Base-by-base conservation (phyloP, 2,888 invertebrate species). In the Archips xylosteana region DNA sequence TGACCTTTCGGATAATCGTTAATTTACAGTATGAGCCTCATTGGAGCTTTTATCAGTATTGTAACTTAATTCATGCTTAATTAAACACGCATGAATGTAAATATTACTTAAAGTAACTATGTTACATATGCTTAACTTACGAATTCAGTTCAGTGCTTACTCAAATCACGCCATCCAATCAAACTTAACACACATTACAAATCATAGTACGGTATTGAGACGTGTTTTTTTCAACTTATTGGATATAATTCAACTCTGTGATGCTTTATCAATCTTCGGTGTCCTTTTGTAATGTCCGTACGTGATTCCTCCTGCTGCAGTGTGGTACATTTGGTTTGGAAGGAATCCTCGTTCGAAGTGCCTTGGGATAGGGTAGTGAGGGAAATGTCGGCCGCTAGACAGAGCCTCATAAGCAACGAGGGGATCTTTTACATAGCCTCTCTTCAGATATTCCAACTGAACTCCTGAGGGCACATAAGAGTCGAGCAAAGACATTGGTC, bases 391-490 rank as follows among this genome's bases (percentile, higher is more conserved):
- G 0, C 89, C 90, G 72, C 81, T 90, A 0, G 93, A 87, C 68
- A 95, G 78, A 2, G 92, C 91, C 47, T 95, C 95, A 57, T 93
- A 95, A 0, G 91, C 89, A 1, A 87, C 81, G 13, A 90, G 61
- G 6, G 94, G 92, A 76, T 95, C 94, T 75, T 90, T 93, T 6
- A 88, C 83, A 60, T 87, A 86, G 54, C 95, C 95, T 79, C 92
- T 84, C 77, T 94, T 95, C 62, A 95, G 78, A 64, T 94, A 95
- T 77, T 94, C 94, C 36, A 91, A 76, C 79, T 95, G 95, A 72
- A 96, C 82, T 80, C 94, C 94, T 49, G 95, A 96, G 60, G 96
- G 96, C 71, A 96, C 93, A 70, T 96, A 96, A 0, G 96, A 96
- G 62, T 96, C 96, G 6, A 96, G 80, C 64, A 96, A 85, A 5